A percentile compares a stretch with the other conserved stretches of the same genome.
These are phyloP conservation scores for Lasioglossum malachurum DNA, from an alignment of 2,888 invertebrate genomes.

Conservation along the genomic window DNA sequence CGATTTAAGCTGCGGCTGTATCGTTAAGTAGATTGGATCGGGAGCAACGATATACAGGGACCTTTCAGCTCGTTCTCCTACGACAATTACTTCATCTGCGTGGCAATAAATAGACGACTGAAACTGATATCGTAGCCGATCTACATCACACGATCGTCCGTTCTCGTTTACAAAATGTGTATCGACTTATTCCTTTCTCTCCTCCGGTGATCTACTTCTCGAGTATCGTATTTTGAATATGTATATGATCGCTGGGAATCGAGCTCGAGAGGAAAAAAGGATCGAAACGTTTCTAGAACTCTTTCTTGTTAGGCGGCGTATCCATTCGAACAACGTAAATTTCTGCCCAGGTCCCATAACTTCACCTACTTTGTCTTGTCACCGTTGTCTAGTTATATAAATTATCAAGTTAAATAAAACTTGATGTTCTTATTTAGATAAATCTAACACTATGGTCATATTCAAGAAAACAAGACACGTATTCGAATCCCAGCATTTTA, in stretches of 20 bases:
- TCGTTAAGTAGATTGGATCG: constrained; percentile 41
- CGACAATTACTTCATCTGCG: constrained; percentile 41
- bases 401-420: no score
- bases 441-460: no score
- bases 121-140: not conserved
- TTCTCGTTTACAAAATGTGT: constrained; percentile 7
- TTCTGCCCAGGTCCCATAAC: no score
- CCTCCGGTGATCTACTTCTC: constrained; percentile 18
- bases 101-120: not conserved
- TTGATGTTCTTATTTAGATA: no score
- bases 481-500: no score
- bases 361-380: no score
- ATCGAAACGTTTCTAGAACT: not conserved
- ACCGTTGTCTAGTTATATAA: no score
- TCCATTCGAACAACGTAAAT: not conserved
- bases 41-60: constrained; percentile 38
- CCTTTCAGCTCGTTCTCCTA: constrained; percentile 22
- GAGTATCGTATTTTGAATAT: constrained; percentile 12
- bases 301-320: not conserved
- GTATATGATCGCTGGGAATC: not conserved
- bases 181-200: constrained; percentile 2
- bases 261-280: not conserved
- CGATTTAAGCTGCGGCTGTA: constrained; percentile 7
- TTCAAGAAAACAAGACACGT: no score
- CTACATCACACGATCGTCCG: not conserved